Evolutionary conservation across 1,140 invertebrate species (phyloP).

Genomic region (Drosophila aff.): DNA sequence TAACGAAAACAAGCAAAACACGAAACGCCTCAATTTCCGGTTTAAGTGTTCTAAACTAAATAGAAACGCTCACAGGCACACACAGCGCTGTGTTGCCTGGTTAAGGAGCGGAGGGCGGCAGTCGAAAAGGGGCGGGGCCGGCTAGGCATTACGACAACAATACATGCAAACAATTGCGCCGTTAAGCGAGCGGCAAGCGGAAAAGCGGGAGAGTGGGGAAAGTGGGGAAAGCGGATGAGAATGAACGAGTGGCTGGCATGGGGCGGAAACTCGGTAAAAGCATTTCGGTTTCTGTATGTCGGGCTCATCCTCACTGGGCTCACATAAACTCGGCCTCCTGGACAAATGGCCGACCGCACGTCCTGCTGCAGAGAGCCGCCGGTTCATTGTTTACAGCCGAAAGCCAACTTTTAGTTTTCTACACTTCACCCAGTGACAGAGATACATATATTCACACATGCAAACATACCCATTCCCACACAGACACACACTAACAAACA

Average conservation of each 20-base stretch:
- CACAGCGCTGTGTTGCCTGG: slow-evolving; percentile 7
- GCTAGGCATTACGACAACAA: slow-evolving; percentile 49
- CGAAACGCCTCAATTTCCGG: slow-evolving; percentile 84
- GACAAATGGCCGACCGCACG: slow-evolving; percentile 76
- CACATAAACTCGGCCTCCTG: slow-evolving; percentile 72
- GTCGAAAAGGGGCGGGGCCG: neutral
- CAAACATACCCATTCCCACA: slow-evolving; percentile 10
- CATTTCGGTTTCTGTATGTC: slow-evolving; percentile 74
- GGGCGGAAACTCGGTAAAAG: slow-evolving; percentile 80
- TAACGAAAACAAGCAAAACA: slow-evolving; percentile 81
- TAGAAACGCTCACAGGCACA: slow-evolving; percentile 59
- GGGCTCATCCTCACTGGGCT: slow-evolving; percentile 45
- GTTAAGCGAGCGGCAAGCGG: slow-evolving; percentile 53
- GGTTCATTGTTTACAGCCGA: slow-evolving; percentile 68
- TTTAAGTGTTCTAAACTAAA: slow-evolving; percentile 82
- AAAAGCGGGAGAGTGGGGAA: neutral
- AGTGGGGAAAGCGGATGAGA: slow-evolving; percentile 25
- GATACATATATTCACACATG: slow-evolving; percentile 20
- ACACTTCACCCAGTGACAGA: slow-evolving; percentile 61
- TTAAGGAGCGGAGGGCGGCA: neutral
- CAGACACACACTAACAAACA: slow-evolving; percentile 1
- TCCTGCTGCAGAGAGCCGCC: slow-evolving; percentile 52
- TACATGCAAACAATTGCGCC: slow-evolving; percentile 64
- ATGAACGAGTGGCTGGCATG: slow-evolving; percentile 58
- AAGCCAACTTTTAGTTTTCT: slow-evolving; percentile 81